These are phyloP conservation scores for Subanguina moxae DNA, from an alignment of 1,140 invertebrate genomes.

Conservation along the genomic window DNA sequence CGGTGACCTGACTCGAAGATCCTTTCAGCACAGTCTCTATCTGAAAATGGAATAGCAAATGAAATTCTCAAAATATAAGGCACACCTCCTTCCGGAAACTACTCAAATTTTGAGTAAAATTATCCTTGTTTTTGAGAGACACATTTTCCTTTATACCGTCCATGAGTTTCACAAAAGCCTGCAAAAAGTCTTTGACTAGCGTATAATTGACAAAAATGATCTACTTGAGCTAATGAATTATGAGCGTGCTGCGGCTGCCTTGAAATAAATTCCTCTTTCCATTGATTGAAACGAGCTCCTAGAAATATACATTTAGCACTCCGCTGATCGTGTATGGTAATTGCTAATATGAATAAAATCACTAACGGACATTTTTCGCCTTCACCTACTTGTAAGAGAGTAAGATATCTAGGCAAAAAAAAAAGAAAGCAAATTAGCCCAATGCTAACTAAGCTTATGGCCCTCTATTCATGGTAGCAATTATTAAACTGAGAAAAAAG, in stretches of 20 bases:
- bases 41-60: background rate
- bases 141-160: slow-evolving; percentile 35
- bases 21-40: slow-evolving; percentile 23
- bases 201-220: background rate
- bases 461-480: no score
- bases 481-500: no score
- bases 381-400: no score
- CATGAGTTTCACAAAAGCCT: slow-evolving; percentile 28
- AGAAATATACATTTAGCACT: no score
- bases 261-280: slow-evolving; percentile 35
- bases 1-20: slow-evolving; percentile 3
- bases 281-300: slow-evolving; percentile 13
- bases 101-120: slow-evolving; percentile 35
- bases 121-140: slow-evolving; percentile 34
- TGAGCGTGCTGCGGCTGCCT: slow-evolving; percentile 14
- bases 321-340: no score
- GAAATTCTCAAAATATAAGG: background rate
- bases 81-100: slow-evolving; percentile 36
- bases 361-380: no score
- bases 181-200: slow-evolving; percentile 3
- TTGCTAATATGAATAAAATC: no score
- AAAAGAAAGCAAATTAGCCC: no score
- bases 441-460: no score
- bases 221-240: background rate
- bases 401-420: no score